phyloP scores from a whole-genome alignment of 2,113 vertebrate species.

The Macrotus californicus region DNA sequence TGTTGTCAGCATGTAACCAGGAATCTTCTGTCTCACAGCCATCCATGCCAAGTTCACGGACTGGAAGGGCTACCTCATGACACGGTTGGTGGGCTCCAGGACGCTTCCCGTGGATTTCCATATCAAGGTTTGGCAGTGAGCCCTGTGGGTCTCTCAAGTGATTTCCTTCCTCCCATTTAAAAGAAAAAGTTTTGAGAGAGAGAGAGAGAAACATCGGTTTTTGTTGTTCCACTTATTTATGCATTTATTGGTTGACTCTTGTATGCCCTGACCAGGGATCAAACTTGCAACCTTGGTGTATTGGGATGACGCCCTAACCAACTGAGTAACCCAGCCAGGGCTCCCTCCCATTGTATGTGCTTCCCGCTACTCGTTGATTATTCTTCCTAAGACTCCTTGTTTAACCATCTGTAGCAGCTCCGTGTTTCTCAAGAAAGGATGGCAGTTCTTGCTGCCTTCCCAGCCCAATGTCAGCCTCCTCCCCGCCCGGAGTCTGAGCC shows the following conservation, averaged over 20 bases:
- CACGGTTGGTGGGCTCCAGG: constrained; percentile 88
- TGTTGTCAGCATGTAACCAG: background rate
- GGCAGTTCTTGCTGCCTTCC: background rate
- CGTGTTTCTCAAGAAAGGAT: background rate
- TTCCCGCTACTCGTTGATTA: background rate
- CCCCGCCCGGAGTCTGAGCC: background rate
- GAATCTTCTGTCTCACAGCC: constrained; percentile 59
- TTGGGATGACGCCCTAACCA: no score
- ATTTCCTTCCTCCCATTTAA: background rate
- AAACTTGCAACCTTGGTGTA: no score
- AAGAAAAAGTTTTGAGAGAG: no score
- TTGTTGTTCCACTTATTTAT: no score
- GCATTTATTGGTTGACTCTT: no score
- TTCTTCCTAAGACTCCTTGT: background rate
- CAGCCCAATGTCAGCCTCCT: background rate
- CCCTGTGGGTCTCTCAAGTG: background rate
- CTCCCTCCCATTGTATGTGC: background rate
- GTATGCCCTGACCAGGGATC: no score
- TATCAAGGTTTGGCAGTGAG: constrained; percentile 83
- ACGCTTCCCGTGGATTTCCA: constrained; percentile 96
- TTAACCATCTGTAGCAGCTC: background rate
- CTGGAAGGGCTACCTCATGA: constrained; percentile 95
- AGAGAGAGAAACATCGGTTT: no score
- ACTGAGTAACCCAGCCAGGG: no score
- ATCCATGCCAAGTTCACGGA: constrained; percentile 85